phyloP scores from a whole-genome alignment of 2,888 invertebrate genomes.

The Trissolcus brochymenae region DNA sequence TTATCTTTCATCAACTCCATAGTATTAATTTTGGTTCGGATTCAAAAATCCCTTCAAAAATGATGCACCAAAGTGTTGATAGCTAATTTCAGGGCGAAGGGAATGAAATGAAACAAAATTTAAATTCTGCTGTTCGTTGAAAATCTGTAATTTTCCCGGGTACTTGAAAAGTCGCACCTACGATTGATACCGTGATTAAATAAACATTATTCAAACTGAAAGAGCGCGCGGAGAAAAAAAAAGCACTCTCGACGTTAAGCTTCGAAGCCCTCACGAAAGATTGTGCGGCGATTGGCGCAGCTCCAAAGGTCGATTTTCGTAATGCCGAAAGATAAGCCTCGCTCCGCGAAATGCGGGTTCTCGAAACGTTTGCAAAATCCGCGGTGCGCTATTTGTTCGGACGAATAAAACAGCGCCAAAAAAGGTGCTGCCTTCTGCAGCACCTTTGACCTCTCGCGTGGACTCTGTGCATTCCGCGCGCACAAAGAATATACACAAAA shows the following conservation, averaged over 20 bases:
- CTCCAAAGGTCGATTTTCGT: conserved; percentile 59
- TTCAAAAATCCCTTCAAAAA: conserved; percentile 4
- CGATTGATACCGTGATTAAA: conserved; percentile 55
- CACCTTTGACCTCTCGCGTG: conserved; percentile 40
- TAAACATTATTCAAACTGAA: conserved; percentile 58
- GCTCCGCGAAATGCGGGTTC: conserved; percentile 58
- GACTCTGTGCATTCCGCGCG: conserved; percentile 14
- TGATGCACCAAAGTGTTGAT: background rate
- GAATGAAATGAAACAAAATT: conserved; percentile 6
- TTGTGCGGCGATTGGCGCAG: conserved; percentile 54
- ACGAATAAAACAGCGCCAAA: conserved; percentile 39
- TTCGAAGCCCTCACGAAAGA: conserved; percentile 56
- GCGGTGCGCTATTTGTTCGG: conserved; percentile 52
- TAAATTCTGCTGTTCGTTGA: background rate
- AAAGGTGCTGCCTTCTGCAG: conserved; percentile 45
- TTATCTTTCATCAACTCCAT: conserved; percentile 37
- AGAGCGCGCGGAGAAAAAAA: conserved; percentile 39
- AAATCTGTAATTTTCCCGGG: conserved; percentile 25
- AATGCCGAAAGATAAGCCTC: conserved; percentile 57
- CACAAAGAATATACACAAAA: conserved; percentile 12
- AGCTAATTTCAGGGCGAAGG: background rate
- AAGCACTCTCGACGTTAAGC: conserved; percentile 54
- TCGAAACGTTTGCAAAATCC: conserved; percentile 54
- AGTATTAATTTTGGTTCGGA: conserved; percentile 20
- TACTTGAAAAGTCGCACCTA: conserved; percentile 32